phyloP scores from a whole-genome alignment of 2,888 invertebrate species.

The Branchellion lobata region DNA sequence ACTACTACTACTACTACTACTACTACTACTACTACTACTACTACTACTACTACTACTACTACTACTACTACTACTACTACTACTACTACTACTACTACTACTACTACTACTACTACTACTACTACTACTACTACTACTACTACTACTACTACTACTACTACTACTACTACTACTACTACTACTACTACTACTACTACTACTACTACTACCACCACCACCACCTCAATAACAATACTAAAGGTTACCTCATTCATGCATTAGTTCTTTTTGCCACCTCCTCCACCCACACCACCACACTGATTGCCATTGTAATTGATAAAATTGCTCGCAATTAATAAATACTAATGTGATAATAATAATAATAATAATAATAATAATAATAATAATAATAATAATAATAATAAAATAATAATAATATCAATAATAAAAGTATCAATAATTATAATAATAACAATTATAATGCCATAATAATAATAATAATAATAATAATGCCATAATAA shows the following conservation, averaged over 20 bases:
- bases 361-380: no score
- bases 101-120: conserved; percentile 44
- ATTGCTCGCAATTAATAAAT: no score
- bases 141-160: conserved; percentile 45
- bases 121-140: conserved; percentile 45
- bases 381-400: no score
- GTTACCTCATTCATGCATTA: neutral
- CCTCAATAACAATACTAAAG: conserved; percentile 28
- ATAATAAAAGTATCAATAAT: no score
- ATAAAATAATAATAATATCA: no score
- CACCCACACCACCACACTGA: neutral
- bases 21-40: conserved; percentile 35
- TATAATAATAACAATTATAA: no score
- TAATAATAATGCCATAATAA: no score
- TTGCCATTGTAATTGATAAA: no score
- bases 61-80: conserved; percentile 42
- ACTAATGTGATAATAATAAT: no score
- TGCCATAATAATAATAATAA: no score
- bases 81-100: conserved; percentile 42
- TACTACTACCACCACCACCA: conserved; percentile 38
- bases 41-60: conserved; percentile 40
- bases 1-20: conserved; percentile 32
- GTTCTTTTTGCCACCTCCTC: neutral
- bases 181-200: conserved; percentile 42
- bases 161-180: conserved; percentile 42